Conservation (phyloP, 2,113 vertebrate genomes). For the Setophaga petechia region DNA sequence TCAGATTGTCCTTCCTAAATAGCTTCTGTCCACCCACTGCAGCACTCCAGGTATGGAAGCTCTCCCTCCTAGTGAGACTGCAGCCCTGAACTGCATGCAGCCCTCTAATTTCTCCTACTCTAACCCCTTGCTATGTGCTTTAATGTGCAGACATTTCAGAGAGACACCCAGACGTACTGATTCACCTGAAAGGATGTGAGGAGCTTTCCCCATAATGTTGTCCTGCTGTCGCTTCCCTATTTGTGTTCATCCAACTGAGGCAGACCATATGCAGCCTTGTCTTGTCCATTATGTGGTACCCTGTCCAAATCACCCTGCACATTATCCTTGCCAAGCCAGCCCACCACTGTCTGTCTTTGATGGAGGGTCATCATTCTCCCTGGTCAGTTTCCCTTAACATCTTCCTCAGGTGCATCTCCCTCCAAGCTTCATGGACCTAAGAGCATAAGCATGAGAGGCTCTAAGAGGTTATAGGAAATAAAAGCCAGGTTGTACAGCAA, state of each 20-base stretch:
- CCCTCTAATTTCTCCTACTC: neutral
- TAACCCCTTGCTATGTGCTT: neutral
- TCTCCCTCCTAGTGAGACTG: neutral
- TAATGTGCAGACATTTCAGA: neutral
- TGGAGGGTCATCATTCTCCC: neutral
- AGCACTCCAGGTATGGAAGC: neutral
- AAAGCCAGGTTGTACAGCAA: neutral
- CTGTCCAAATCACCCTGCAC: neutral
- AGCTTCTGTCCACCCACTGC: accelerated
- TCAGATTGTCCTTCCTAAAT: neutral
- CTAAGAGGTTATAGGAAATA: neutral
- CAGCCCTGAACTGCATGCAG: neutral
- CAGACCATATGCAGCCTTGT: neutral
- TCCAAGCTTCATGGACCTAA: neutral
- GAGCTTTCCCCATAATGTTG: neutral
- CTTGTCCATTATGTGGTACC: neutral
- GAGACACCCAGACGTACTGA: neutral
- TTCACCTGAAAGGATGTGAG: neutral
- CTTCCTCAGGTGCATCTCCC: neutral
- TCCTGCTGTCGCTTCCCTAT: neutral
- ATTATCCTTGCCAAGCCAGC: neutral
- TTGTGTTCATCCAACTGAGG: accelerated
- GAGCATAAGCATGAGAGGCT: neutral
- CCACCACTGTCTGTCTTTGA: neutral
- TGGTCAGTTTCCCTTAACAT: neutral